Percentiles rank a stretch among this genome's conserved stretches.
Conservation (phyloP, 2,888 invertebrate species). For the Cheilosia vernalis region DNA sequence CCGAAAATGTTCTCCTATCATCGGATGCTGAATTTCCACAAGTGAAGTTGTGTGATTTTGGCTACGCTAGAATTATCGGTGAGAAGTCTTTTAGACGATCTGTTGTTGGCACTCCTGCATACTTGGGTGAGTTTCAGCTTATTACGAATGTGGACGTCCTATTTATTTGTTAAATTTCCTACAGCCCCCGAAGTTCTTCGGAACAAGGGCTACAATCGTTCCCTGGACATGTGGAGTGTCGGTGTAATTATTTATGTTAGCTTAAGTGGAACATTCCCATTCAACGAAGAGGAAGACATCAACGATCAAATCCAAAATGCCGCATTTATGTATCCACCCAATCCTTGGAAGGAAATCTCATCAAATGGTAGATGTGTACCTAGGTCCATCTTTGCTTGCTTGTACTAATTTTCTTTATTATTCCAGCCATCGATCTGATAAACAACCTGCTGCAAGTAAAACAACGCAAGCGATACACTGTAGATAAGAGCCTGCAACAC, state of each 20-base stretch:
- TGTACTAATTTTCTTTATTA: background rate
- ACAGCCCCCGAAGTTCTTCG: constrained; percentile 98
- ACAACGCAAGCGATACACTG: constrained; percentile 96
- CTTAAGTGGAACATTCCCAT: constrained; percentile 98
- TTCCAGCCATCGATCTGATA: constrained; percentile 96
- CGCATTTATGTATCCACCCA: constrained; percentile 99
- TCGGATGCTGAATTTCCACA: constrained; percentile 98
- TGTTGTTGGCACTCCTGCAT: constrained; percentile 99
- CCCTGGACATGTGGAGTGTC: constrained; percentile 99
- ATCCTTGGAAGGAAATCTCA: constrained; percentile 98
- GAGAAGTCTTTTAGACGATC: constrained; percentile 98
- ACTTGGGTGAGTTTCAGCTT: constrained; percentile 88
- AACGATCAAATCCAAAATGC: constrained; percentile 99
- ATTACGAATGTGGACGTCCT: background rate
- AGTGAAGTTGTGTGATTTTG: constrained; percentile 99
- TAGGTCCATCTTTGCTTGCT: background rate
- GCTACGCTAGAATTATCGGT: constrained; percentile 99
- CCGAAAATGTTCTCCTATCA: constrained; percentile 98
- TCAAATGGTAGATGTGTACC: constrained; percentile 87
- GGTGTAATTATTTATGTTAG: constrained; percentile 99
- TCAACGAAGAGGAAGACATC: constrained; percentile 99
- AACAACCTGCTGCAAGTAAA: constrained; percentile 98
- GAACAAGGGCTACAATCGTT: constrained; percentile 99
- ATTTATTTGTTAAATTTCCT: background rate
- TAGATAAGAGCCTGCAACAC: constrained; percentile 97